Conservation (phyloP, 2,797 vertebrate genomes). For the Cuculus canorus region DNA sequence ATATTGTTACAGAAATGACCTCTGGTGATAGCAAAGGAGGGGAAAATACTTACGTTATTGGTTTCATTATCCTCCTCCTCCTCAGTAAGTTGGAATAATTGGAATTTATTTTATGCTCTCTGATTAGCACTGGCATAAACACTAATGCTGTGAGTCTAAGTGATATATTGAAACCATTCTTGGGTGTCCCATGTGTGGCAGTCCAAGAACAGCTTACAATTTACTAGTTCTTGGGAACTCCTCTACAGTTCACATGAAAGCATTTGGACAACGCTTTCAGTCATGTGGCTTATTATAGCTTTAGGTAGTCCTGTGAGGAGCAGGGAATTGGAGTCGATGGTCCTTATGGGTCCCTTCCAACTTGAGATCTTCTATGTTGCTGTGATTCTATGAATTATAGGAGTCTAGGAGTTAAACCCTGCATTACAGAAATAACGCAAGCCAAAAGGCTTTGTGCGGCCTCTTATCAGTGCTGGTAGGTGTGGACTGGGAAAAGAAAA, state of each 20-base stretch:
- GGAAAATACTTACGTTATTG: neutral
- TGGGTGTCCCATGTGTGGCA: neutral
- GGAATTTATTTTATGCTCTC: neutral
- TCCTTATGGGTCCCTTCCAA: neutral
- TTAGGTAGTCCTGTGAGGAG: neutral
- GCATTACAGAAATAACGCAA: neutral
- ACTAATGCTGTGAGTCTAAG: neutral
- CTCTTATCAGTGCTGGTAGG: neutral
- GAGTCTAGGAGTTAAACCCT: neutral
- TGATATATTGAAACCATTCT: neutral
- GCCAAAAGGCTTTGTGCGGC: neutral
- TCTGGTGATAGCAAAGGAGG: neutral
- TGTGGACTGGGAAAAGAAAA: neutral
- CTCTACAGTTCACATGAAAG: neutral
- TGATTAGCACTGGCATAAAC: neutral
- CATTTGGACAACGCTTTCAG: neutral
- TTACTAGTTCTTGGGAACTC: neutral
- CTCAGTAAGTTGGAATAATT: neutral
- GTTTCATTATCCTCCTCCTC: neutral
- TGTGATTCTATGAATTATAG: neutral
- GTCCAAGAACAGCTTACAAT: neutral
- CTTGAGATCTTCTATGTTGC: neutral
- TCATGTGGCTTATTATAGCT: neutral
- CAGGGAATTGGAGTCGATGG: neutral
- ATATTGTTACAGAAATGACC: neutral